Evolutionary conservation across 2,797 vertebrate species (phyloP).

Genomic region (Anguilla pacifica): DNA sequence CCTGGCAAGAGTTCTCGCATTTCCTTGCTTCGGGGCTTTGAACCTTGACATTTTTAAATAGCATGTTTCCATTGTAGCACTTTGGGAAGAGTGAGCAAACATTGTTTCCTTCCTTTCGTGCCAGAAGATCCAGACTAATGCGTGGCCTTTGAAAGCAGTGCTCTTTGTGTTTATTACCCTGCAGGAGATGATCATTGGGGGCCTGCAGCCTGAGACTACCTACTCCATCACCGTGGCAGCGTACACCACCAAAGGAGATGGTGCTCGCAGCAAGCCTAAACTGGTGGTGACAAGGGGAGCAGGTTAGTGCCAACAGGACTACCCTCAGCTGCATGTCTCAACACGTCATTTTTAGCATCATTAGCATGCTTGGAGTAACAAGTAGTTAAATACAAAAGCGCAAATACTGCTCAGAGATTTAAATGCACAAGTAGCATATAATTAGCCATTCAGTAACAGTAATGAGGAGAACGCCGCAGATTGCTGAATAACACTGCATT

Average conservation of each 20-base stretch:
- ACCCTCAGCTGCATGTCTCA: not conserved
- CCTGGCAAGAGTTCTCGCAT: too few relatives aligned
- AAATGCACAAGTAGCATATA: too few relatives aligned
- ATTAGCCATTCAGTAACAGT: too few relatives aligned
- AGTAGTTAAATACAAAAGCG: not conserved
- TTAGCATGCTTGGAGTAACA: not conserved
- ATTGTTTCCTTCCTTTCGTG: not conserved
- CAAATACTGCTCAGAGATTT: not conserved
- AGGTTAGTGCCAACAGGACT: slow-evolving; percentile 74
- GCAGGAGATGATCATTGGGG: slow-evolving; percentile 93
- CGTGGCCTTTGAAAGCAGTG: not conserved
- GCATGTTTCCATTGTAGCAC: not conserved
- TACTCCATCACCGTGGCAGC: slow-evolving; percentile 98
- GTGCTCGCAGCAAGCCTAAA: slow-evolving; percentile 94
- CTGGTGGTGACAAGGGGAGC: slow-evolving; percentile 91
- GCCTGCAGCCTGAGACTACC: slow-evolving; percentile 91
- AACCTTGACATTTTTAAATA: not conserved
- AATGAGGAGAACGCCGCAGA: too few relatives aligned
- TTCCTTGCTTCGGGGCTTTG: too few relatives aligned
- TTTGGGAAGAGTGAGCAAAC: not conserved
- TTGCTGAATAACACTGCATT: too few relatives aligned
- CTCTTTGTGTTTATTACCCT: slow-evolving; percentile 18
- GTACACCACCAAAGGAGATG: slow-evolving; percentile 98
- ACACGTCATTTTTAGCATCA: not conserved
- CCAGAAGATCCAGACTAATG: not conserved